A percentile compares a stretch with the other conserved stretches of the same genome.
Evolutionary conservation across 2,113 vertebrate species (phyloP).

Genomic region (Cairina moschata): DNA sequence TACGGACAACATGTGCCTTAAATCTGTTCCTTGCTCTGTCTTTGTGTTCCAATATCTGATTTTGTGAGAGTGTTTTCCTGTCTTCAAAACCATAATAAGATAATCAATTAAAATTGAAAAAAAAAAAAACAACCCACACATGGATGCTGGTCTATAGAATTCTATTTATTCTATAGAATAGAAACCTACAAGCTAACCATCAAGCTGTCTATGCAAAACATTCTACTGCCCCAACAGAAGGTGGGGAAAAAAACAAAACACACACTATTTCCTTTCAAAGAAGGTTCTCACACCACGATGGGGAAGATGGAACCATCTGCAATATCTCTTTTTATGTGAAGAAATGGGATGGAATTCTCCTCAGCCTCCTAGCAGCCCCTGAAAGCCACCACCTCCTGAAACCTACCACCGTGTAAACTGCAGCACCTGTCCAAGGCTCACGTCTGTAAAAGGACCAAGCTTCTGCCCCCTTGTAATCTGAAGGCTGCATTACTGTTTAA

Average conservation of each 20-base stretch:
- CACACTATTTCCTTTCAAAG: neutral
- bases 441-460: neutral
- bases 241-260: neutral
- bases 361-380: neutral
- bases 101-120: neutral
- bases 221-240: rapidly evolving
- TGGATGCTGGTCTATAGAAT: neutral
- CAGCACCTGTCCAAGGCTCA: neutral
- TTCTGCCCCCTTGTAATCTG: neutral
- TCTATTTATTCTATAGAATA: neutral
- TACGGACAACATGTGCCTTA: neutral
- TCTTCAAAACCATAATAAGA: neutral
- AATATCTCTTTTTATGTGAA: neutral
- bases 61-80: neutral
- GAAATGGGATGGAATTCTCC: neutral
- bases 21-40: neutral
- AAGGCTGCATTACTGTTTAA: neutral
- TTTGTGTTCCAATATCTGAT: neutral
- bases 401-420: neutral
- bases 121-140: rapidly evolving
- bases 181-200: neutral
- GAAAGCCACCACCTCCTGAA: neutral
- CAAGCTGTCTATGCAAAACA: neutral
- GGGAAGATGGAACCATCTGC: neutral
- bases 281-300: neutral